phyloP scores from a whole-genome alignment of 2,113 vertebrate species.

The Spea bombifrons region DNA sequence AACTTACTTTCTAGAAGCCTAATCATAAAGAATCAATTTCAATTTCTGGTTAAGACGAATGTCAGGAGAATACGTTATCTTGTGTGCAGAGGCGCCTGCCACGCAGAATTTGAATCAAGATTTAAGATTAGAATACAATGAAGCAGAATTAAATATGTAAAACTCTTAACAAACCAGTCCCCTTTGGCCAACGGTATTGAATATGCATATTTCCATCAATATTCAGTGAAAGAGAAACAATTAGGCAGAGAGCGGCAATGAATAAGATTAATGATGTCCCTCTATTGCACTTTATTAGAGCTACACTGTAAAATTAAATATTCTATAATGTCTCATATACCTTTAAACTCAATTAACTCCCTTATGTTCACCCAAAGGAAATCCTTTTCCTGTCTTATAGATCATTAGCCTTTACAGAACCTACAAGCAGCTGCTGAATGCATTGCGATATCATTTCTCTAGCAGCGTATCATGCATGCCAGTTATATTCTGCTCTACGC shows the following conservation, averaged over 20 bases:
- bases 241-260: constrained; percentile 39
- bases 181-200: constrained; percentile 25
- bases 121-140: constrained; percentile 39
- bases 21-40: constrained; percentile 46
- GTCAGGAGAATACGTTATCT: constrained; percentile 32
- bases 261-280: constrained; percentile 41
- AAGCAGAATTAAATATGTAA: constrained; percentile 38
- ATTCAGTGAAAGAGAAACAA: constrained; percentile 41
- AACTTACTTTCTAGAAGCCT: constrained; percentile 7
- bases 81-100: constrained; percentile 18
- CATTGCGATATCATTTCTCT: neutral
- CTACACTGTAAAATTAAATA: constrained; percentile 28
- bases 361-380: constrained; percentile 38
- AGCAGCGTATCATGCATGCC: constrained; percentile 6
- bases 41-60: constrained; percentile 38
- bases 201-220: constrained; percentile 43
- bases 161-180: constrained; percentile 20
- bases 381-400: constrained; percentile 8
- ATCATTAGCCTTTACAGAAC: constrained; percentile 20
- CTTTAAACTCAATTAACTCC: constrained; percentile 36
- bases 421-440: neutral
- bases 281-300: constrained; percentile 21
- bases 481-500: neutral
- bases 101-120: constrained; percentile 40
- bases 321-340: constrained; percentile 14